A percentile compares a stretch with the other conserved stretches of the same genome.
Conservation (phyloP, 1,140 invertebrate species). For the Ylistrum balloti region DNA sequence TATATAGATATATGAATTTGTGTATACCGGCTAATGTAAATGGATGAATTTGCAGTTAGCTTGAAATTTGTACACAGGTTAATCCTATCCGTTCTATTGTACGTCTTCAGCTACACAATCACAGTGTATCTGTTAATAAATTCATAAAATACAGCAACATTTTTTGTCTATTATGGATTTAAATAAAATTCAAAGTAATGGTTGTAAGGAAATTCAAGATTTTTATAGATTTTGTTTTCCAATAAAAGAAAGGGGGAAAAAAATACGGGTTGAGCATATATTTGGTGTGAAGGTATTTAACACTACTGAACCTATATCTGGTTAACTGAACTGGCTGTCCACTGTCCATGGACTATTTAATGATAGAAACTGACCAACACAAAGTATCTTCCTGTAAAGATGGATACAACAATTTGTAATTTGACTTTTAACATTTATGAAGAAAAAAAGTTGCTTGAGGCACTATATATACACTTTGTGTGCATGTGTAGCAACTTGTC, state of each 20-base stretch:
- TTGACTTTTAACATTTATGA: neutral
- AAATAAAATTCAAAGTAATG: neutral
- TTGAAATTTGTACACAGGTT: neutral
- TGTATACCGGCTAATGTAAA: constrained; percentile 21
- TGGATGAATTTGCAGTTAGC: neutral
- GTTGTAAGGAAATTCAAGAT: neutral
- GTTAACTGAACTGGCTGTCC: no score
- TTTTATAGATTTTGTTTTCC: neutral
- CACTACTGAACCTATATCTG: constrained; percentile 13
- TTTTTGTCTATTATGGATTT: neutral
- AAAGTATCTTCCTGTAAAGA: neutral
- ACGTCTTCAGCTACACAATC: neutral
- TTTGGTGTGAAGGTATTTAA: no score
- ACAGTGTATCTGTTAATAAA: neutral
- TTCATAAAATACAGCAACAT: neutral
- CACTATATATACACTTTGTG: neutral
- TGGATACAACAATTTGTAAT: neutral
- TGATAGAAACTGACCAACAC: neutral
- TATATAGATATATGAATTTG: neutral
- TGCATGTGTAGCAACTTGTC: neutral
- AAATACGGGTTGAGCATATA: neutral
- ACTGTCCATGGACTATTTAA: no score
- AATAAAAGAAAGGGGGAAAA: neutral
- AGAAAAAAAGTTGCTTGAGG: neutral
- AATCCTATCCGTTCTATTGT: neutral